A percentile compares a stretch with the other conserved stretches of the same genome.
Evolutionary conservation across 2,113 vertebrate genomes (phyloP).

Genomic region (Mionectes macconnelli): DNA sequence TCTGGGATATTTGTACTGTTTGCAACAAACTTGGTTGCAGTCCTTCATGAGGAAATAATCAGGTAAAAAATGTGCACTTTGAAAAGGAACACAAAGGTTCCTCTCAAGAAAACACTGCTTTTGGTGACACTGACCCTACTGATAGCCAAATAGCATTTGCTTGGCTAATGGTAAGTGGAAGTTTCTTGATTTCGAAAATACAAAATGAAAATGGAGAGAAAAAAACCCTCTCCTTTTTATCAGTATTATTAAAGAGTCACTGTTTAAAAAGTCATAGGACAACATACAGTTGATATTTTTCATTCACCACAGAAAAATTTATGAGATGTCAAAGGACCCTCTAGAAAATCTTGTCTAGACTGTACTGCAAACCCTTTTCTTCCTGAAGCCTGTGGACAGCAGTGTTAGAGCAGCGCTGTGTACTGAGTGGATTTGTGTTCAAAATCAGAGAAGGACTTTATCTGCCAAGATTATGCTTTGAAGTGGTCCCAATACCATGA

Average conservation of each 20-base stretch:
- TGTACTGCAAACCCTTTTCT: background rate
- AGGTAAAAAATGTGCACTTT: constrained; percentile 19
- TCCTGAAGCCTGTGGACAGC: background rate
- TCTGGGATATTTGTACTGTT: constrained; percentile 4
- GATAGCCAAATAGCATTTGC: background rate
- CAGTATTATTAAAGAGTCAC: background rate
- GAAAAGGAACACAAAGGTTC: constrained; percentile 8
- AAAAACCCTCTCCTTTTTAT: background rate
- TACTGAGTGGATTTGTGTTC: background rate
- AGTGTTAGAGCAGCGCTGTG: background rate
- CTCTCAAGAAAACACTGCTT: background rate
- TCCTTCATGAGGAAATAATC: constrained; percentile 30
- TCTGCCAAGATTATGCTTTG: background rate
- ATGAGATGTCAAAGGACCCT: background rate
- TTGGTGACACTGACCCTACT: background rate
- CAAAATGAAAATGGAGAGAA: background rate
- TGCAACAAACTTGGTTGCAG: background rate
- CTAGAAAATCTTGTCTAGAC: background rate
- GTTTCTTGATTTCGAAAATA: background rate
- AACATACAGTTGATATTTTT: background rate
- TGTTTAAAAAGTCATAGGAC: background rate
- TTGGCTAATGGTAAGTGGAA: background rate
- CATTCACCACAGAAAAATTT: background rate
- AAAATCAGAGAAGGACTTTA: background rate
- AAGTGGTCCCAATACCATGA: background rate